These are phyloP conservation scores for Chlorospingus semifuscus DNA, from an alignment of 2,797 vertebrate genomes.

Conservation along the genomic window DNA sequence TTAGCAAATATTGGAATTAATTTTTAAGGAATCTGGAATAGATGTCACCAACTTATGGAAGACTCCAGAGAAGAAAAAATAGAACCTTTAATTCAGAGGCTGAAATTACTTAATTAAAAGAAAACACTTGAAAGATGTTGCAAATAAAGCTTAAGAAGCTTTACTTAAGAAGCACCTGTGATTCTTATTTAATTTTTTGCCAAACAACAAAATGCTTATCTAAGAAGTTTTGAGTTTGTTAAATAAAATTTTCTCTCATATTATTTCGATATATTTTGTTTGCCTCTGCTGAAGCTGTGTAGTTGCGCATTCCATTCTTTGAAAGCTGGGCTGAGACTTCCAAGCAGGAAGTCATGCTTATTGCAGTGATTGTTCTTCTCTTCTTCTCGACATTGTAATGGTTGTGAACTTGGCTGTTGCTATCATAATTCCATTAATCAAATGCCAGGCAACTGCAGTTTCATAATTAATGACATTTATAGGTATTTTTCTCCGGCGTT, in stretches of 20 bases:
- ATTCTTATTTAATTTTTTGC: neutral
- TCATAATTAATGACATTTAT: slow-evolving; percentile 26
- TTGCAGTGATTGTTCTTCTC: slow-evolving; percentile 19
- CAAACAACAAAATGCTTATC: neutral
- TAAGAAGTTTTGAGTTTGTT: neutral
- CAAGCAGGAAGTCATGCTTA: neutral
- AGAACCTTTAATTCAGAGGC: neutral
- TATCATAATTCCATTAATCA: slow-evolving; percentile 41
- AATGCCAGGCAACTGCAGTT: slow-evolving; percentile 8
- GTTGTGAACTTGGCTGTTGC: neutral
- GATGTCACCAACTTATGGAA: neutral
- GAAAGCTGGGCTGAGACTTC: slow-evolving; percentile 10
- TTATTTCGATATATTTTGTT: neutral
- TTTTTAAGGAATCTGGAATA: neutral
- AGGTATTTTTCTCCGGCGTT: slow-evolving; percentile 9
- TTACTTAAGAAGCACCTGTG: neutral
- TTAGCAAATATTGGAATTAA: neutral
- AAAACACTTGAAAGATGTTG: neutral
- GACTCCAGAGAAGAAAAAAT: neutral
- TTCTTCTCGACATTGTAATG: slow-evolving; percentile 6
- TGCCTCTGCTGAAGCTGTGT: neutral
- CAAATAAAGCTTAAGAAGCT: neutral
- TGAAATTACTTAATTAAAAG: neutral
- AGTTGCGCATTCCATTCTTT: neutral
- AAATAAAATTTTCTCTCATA: neutral